These are phyloP conservation scores for Lithophane ornitopus DNA, from an alignment of 2,888 invertebrate genomes.

Conservation along the genomic window DNA sequence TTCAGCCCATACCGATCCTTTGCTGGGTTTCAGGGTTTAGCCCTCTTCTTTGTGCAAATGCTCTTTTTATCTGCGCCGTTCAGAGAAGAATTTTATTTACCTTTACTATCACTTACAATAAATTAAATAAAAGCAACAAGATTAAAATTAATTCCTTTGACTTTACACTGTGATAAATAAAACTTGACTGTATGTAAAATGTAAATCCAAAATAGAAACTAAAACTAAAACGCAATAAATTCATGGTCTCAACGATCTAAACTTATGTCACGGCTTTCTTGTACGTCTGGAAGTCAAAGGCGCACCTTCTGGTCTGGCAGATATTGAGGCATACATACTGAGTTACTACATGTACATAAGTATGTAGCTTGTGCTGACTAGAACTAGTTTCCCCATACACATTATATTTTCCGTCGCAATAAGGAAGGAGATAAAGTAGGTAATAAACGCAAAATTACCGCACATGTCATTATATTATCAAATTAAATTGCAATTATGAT, in stretches of 20 bases:
- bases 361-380: slow-evolving; percentile 11
- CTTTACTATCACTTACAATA: not conserved
- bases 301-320: slow-evolving; percentile 21
- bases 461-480: slow-evolving; percentile 31
- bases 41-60: not conserved
- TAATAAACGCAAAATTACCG: slow-evolving; percentile 36
- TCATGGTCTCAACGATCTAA: slow-evolving; percentile 30
- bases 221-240: slow-evolving; percentile 43
- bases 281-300: slow-evolving; percentile 29
- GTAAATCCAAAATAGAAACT: slow-evolving; percentile 33
- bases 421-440: slow-evolving; percentile 45
- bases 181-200: slow-evolving; percentile 1
- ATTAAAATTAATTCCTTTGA: not conserved
- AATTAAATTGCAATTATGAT: slow-evolving; percentile 29
- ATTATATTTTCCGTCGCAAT: slow-evolving; percentile 44
- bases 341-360: not conserved
- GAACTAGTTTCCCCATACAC: slow-evolving; percentile 44
- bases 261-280: slow-evolving; percentile 62
- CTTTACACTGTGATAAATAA: not conserved
- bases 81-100: not conserved
- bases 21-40: slow-evolving; percentile 1
- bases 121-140: not conserved
- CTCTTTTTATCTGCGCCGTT: slow-evolving; percentile 7
- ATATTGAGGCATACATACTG: slow-evolving; percentile 21
- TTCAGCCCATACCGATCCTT: not conserved